Evolutionary conservation across 2,113 vertebrate genomes (phyloP).

Genomic region (Cairina moschata): DNA sequence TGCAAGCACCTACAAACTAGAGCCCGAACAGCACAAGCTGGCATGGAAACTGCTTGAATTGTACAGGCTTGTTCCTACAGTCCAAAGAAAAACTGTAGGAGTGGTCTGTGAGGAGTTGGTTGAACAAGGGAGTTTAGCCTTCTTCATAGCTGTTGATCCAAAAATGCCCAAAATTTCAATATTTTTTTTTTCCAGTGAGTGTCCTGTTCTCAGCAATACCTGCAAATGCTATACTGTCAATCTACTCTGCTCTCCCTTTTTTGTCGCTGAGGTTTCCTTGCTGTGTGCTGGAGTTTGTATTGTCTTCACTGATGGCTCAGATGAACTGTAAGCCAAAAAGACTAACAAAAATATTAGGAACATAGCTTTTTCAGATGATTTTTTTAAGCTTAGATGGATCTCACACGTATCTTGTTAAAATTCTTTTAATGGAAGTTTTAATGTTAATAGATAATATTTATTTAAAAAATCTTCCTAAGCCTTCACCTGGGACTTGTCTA

Average conservation of each 20-base stretch:
- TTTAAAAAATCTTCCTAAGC: neutral
- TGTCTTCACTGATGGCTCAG: neutral
- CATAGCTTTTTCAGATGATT: neutral
- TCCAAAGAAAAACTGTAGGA: neutral
- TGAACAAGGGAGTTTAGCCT: neutral
- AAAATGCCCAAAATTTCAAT: neutral
- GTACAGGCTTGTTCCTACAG: neutral
- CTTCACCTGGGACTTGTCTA: constrained; percentile 18
- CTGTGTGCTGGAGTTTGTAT: neutral
- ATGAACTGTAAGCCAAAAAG: neutral
- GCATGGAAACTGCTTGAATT: neutral
- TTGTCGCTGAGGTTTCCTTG: neutral
- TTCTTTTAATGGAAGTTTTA: constrained; percentile 13
- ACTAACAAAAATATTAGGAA: neutral
- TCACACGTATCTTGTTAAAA: neutral
- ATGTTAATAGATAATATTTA: neutral
- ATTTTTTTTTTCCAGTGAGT: neutral
- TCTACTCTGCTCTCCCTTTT: neutral
- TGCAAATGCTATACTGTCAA: neutral
- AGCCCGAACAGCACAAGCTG: neutral
- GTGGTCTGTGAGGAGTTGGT: neutral
- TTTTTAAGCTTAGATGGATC: neutral
- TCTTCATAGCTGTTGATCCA: neutral
- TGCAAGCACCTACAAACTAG: neutral
- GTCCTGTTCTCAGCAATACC: neutral